A percentile compares a stretch with the other conserved stretches of the same genome.
These are phyloP conservation scores for Struthio camelus DNA, from an alignment of 2,113 vertebrate genomes.

Conservation along the genomic window DNA sequence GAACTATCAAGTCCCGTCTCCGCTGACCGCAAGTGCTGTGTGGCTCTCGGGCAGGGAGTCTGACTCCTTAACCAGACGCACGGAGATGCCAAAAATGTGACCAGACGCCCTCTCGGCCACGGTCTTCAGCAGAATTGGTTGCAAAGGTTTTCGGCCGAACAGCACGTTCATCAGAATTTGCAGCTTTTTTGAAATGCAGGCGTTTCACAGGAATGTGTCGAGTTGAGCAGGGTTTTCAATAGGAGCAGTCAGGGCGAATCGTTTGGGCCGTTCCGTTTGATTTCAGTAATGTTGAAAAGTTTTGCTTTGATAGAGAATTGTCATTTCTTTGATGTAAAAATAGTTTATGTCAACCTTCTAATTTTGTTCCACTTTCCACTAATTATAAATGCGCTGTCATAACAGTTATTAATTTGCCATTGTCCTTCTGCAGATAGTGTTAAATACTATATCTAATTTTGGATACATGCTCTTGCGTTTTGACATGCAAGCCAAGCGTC, in stretches of 20 bases:
- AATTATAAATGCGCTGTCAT: background rate
- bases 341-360: background rate
- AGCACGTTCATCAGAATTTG: background rate
- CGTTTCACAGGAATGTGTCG: background rate
- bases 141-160: too few relatives aligned
- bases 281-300: constrained; percentile 21
- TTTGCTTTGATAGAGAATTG: constrained; percentile 23
- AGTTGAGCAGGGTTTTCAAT: background rate
- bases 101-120: background rate
- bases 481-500: constrained; percentile 5
- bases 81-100: background rate
- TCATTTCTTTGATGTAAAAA: background rate
- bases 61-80: background rate
- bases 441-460: background rate
- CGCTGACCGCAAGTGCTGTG: background rate
- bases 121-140: background rate
- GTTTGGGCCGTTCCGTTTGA: background rate
- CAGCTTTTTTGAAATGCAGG: background rate
- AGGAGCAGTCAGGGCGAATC: constrained; percentile 4
- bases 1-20: background rate
- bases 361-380: background rate
- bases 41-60: background rate
- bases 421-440: background rate
- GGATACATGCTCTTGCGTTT: background rate
- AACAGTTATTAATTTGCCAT: background rate